Evolutionary conservation across 2,113 vertebrate species (phyloP), one percentile per base, ranked within the genome.

Genomic region (Miniopterus natalensis): DNA sequence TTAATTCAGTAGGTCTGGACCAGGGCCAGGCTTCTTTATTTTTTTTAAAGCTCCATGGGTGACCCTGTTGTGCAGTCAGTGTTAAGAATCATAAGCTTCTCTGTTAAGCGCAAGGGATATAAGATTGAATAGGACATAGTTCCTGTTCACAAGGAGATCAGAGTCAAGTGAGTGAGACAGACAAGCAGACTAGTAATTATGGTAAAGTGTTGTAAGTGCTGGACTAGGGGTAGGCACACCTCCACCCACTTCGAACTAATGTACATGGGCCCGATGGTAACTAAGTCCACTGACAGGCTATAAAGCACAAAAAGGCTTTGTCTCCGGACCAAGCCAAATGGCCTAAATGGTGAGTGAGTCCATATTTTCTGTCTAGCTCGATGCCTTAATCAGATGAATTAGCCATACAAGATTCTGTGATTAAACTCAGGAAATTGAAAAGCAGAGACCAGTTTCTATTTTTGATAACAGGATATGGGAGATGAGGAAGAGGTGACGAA

Each of bases 351-450:
- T 94, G 55, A 92, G 57, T 74, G 78, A 95, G 61, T 94, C 86
- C 59, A 36, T 91, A 93, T 94, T 94, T 96, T 90, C 74, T 70
- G 8, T 84, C 53, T 97, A 94, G 75, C 49, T 83, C 59, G 95
- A 18, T 93, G 71, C 84, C 92, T 90, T 97, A 95, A 92, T 97
- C 73, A 96, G 88, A 63, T 90, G 42, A 95, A 95, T 95, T 94
- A 96, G 70, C 92, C 80, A 61, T 87, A 68, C n/a, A 80, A 87
- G 84, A 61, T 36, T 80, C 53, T 87, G 18, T 91, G 84, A 93
- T 96, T 96, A 97, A 97, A 95, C 49, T 85, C 95, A 88, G 92
- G 90, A 97, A 95, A 90, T 87, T 80, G 75, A 92, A 91, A 80
- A 87, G 36, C 40, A 85, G 71, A 84, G 10, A 49, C 47, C n/a